A percentile compares a stretch with the other conserved stretches of the same genome.
Conservation (phyloP, 2,888 invertebrate genomes). For the Tiliacea citrago region DNA sequence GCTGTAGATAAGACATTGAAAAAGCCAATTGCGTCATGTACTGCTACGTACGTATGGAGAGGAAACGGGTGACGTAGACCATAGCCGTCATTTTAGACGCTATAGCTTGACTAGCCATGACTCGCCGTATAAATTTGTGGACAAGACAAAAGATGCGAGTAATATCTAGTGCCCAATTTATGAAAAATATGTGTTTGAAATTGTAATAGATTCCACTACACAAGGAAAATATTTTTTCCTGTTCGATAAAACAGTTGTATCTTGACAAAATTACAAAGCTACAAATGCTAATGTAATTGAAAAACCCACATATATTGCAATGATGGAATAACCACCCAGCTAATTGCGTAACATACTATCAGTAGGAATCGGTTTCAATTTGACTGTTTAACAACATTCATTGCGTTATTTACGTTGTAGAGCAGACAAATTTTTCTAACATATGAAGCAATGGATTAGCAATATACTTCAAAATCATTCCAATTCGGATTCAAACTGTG, state of each 20-base stretch:
- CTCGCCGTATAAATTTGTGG: conserved; percentile 79
- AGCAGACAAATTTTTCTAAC: no score
- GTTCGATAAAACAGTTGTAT: conserved; percentile 53
- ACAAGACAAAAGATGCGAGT: conserved; percentile 74
- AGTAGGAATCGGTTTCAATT: no score
- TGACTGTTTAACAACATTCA: no score
- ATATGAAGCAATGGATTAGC: no score
- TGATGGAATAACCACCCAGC: conserved; percentile 57
- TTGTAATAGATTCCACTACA: conserved; percentile 29
- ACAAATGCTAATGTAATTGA: conserved; percentile 48
- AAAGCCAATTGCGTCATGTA: conserved; percentile 90
- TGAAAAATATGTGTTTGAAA: conserved; percentile 45
- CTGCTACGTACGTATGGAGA: conserved; percentile 88
- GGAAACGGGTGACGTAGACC: conserved; percentile 87
- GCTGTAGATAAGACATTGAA: conserved; percentile 90
- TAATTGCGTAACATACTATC: no score
- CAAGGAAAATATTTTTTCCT: conserved; percentile 58
- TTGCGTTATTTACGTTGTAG: no score
- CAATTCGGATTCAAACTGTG: no score
- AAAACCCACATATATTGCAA: conserved; percentile 54
- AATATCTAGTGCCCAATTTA: conserved; percentile 47
- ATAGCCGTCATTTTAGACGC: conserved; percentile 85
- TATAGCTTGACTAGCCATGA: conserved; percentile 80
- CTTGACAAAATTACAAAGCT: conserved; percentile 49
- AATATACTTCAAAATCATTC: no score